Evolutionary conservation across 1,140 invertebrate species (phyloP).

Genomic region (Mamestra configurata): DNA sequence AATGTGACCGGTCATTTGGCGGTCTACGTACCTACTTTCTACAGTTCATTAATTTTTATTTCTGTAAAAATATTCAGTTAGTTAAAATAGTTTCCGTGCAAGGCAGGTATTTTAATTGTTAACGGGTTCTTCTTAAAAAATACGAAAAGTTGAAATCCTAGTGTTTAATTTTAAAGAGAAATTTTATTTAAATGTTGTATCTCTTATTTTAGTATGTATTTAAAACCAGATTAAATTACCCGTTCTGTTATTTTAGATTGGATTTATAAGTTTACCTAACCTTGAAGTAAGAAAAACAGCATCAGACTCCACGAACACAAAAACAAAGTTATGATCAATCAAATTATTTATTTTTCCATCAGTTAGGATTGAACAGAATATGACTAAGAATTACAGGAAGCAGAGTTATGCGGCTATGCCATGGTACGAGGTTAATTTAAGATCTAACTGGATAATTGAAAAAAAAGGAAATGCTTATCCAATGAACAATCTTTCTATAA

Average conservation of each 20-base stretch:
- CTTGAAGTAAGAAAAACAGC: background rate
- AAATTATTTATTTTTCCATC: background rate
- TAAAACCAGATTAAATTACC: too few species aligned
- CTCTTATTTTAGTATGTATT: too few species aligned
- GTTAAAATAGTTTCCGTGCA: conserved; percentile 31
- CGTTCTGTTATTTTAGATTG: too few species aligned
- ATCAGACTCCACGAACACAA: too few species aligned
- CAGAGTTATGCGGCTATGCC: background rate
- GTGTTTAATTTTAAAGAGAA: too few species aligned
- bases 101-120: conserved; percentile 5
- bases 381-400: background rate
- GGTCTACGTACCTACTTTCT: conserved; percentile 22
- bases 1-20: conserved; percentile 22
- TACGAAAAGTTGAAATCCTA: background rate
- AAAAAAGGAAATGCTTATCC: conserved; percentile 4
- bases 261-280: too few species aligned
- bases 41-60: conserved; percentile 28
- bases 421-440: background rate
- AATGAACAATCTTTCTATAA: background rate
- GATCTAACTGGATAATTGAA: background rate
- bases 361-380: background rate
- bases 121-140: conserved; percentile 1
- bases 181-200: too few species aligned
- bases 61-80: conserved; percentile 35
- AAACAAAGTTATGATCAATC: background rate